Evolutionary conservation across 2,113 vertebrate species (phyloP).

Genomic region (Notarius lentiginosus): DNA sequence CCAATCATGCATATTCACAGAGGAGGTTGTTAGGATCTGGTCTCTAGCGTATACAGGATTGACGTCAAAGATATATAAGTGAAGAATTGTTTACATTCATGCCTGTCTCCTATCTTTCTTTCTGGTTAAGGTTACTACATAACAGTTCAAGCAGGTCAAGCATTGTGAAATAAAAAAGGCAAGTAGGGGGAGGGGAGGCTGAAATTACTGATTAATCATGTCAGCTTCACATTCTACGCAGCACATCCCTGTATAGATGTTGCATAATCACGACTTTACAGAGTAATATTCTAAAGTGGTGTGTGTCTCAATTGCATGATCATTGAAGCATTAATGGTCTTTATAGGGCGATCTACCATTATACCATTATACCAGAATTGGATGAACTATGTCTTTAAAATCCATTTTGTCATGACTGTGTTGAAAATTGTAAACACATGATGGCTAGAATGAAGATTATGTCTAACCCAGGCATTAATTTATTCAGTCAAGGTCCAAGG

Average conservation of each 20-base stretch:
- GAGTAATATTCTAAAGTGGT: background rate
- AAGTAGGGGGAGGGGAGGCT: background rate
- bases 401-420: background rate
- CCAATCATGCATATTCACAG: background rate
- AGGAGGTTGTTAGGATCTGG: background rate
- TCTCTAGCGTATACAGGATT: conserved; percentile 18
- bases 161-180: background rate
- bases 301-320: background rate
- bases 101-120: background rate
- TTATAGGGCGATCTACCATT: background rate
- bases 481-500: background rate
- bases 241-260: background rate
- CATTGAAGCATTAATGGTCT: background rate
- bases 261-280: background rate
- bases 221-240: background rate
- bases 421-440: background rate
- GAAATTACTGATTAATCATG: background rate
- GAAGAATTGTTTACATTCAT: background rate
- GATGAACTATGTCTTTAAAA: background rate
- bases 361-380: background rate
- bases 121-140: background rate
- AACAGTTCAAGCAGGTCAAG: background rate
- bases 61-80: conserved; percentile 25
- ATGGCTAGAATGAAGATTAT: background rate
- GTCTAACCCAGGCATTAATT: background rate